Evolutionary conservation across 1,140 invertebrate genomes (phyloP).

Genomic region (Archegozetes longisetosus): DNA sequence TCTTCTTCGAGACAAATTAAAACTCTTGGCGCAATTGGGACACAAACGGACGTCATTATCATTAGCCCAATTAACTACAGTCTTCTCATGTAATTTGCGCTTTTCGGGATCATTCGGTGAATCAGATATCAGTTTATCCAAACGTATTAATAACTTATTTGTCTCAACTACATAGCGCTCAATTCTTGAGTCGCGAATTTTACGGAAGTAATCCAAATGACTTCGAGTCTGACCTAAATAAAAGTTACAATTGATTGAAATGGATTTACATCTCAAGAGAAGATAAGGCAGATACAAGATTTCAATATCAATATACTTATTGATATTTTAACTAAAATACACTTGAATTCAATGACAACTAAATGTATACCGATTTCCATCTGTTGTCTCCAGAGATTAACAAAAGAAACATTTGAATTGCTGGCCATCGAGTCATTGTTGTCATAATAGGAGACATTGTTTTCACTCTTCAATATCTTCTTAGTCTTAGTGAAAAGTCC

Average conservation of each 20-base stretch:
- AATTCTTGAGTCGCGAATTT: conserved; percentile 48
- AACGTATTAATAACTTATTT: conserved; percentile 80
- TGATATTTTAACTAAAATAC: conserved; percentile 4
- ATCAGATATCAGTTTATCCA: conserved; percentile 76
- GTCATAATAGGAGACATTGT: not conserved
- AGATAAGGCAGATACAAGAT: too few species aligned
- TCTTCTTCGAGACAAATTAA: conserved; percentile 61
- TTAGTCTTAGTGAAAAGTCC: conserved; percentile 77
- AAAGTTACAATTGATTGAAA: conserved; percentile 4
- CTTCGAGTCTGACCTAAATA: conserved; percentile 41
- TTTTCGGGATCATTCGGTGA: conserved; percentile 36
- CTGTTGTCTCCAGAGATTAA: not conserved
- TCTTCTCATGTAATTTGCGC: conserved; percentile 40
- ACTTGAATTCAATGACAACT: not conserved
- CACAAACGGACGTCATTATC: conserved; percentile 76
- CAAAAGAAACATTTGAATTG: conserved; percentile 35
- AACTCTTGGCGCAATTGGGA: conserved; percentile 71
- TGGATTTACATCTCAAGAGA: conserved; percentile 9
- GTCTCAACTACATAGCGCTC: conserved; percentile 83
- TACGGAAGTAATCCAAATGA: conserved; percentile 62
- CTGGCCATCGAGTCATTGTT: not conserved
- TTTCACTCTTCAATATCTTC: conserved; percentile 35
- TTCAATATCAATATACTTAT: conserved; percentile 3
- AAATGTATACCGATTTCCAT: not conserved
- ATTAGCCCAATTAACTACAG: conserved; percentile 80